Evolutionary conservation across 1,140 invertebrate genomes (phyloP), one percentile per base, ranked within the genome.

Genomic region (Euura saliciscinereae): DNA sequence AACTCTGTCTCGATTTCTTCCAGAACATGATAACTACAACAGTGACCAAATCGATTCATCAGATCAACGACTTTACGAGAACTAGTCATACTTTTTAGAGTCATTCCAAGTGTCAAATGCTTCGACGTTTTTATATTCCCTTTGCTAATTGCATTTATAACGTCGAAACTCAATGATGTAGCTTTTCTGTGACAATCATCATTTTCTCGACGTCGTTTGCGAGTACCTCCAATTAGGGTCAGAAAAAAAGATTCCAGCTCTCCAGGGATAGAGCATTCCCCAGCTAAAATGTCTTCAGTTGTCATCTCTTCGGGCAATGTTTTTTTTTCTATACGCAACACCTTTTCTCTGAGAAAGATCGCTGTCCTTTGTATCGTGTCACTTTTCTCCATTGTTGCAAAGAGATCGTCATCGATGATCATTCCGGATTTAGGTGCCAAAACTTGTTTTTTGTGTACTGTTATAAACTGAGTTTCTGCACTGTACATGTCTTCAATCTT

Each of bases 61-160:
- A 84, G 78, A 66, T 83, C 71, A 13, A 84, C 65, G 65, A 84
- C 71, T 79, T 83, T 81, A 71, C 75, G 75, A 73, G 73, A 82
- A 70, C 76, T 79, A 2, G 78, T 82, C 69, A 81, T 71, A 72
- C 76, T 80, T 77, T 83, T 82, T 67, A 83, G 72, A 45, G 77
- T 72, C 70, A 83, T 75, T 51, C 80, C 80, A 8, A 84, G 71
- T 43, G 45, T 71, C 44, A 84, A 75, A 64, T 84, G 82, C 71
- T 83, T 84, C 13, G 80, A 80, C n/a, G 81, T 74, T 73, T 79
- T 78, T 45, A 76, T 64, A 71, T 71, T 71, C n/a, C 77, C 78
- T 65, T 80, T 80, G 51, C 75, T 46, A 44, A 78, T 75, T 4
- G 71, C 43, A 71, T 78, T 80, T 11, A 77, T 64, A n/a, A 75